Evolutionary conservation across 2,113 vertebrate species (phyloP), one percentile per base, ranked within the genome.

Genomic region (Ardeotis arabs): DNA sequence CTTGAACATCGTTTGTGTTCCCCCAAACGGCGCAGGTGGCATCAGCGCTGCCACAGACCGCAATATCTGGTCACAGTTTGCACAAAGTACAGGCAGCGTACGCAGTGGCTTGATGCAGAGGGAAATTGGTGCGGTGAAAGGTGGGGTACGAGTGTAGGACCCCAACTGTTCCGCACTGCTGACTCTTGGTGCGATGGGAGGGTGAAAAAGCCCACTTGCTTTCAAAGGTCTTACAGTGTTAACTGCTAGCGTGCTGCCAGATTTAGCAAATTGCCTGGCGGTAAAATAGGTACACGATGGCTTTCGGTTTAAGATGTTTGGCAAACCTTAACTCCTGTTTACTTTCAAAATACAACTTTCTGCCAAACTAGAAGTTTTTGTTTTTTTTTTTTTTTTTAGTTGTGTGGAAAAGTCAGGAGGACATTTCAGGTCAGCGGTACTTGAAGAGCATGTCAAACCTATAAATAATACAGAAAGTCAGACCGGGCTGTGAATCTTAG

Each of bases 371-470:
- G 49, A 73, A 84, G 84, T 35, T 89, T 97, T 89, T 93, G 35
- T 35, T 41, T 41, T 41, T 41, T 41, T 41, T 44, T 44, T 44
- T 44, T 44, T 44, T 70, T 93, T 86, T 87, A 82, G 94, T 52
- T 66, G 70, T 58, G 91, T 85, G 94, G 96, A 96, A 77, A 95
- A 95, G 94, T 53, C 91, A 91, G 81, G 83, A 84, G 95, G 93
- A 80, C 91, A 28, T 95, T 92, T 96, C 92, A 73, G 96, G 94
- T 94, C 95, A 92, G 93, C 3, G 1, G 87, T 63, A 22, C 94
- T 94, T 76, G 70, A 82, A 85, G 87, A 86, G 59, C 17, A 8
- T 94, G 94, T 93, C 93, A 95, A 95, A 44, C 53, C 70, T 94
- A 80, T 93, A 93, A 96, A 95, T 94, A 93, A 93, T 44, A 20